These are phyloP conservation scores for Eupeodes corollae DNA, from an alignment of 1,140 invertebrate species.

Conservation along the genomic window DNA sequence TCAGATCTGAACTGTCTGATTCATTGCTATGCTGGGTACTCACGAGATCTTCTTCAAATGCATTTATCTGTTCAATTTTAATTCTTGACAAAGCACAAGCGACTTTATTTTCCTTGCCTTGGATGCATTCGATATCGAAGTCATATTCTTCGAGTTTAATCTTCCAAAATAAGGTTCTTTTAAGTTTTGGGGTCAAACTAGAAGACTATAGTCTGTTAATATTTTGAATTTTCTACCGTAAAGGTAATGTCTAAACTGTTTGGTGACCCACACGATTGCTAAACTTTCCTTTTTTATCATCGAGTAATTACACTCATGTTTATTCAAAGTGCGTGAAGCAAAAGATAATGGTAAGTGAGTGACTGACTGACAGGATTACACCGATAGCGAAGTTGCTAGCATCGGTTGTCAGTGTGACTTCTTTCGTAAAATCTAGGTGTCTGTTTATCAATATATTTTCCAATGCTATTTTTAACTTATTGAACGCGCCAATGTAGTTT, in stretches of 20 bases:
- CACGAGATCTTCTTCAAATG: not conserved
- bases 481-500: conserved; percentile 39
- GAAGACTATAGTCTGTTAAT: conserved; percentile 41
- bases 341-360: no score
- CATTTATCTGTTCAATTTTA: not conserved
- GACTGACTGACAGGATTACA: no score
- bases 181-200: conserved; percentile 39
- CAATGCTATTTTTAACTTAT: conserved; percentile 37
- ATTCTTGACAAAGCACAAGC: conserved; percentile 4
- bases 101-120: conserved; percentile 16
- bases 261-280: conserved; percentile 36
- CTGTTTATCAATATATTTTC: conserved; percentile 19
- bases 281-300: conserved; percentile 35
- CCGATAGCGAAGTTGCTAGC: no score
- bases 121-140: conserved; percentile 37
- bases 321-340: conserved; percentile 32
- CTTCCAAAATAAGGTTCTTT: no score
- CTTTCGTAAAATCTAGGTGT: no score
- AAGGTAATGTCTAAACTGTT: conserved; percentile 41
- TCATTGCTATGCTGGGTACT: conserved; percentile 3
- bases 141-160: conserved; percentile 38
- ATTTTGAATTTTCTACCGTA: conserved; percentile 40
- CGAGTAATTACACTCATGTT: conserved; percentile 35
- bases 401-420: no score
- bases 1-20: conserved; percentile 1